A percentile compares a stretch with the other conserved stretches of the same genome.
Evolutionary conservation across 2,797 vertebrate genomes (phyloP).

Genomic region (Crax fasciolata): DNA sequence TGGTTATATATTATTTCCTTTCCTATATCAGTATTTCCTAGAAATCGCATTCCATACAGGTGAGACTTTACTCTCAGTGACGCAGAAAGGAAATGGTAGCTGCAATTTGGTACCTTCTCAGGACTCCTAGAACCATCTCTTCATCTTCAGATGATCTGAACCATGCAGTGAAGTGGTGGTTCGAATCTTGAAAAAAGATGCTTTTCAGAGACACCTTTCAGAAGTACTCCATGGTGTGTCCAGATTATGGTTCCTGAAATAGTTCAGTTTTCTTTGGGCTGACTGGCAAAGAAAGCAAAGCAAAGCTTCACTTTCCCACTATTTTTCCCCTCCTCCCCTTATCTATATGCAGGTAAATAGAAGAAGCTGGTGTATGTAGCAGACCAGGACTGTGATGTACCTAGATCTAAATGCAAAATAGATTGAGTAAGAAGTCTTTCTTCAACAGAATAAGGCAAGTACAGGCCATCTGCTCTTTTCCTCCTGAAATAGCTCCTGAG

Average conservation of each 20-base stretch:
- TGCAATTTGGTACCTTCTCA: background rate
- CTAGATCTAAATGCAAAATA: background rate
- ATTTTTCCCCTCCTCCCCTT: background rate
- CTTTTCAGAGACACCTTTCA: background rate
- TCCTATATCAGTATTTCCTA: background rate
- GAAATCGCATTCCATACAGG: background rate
- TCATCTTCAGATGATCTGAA: background rate
- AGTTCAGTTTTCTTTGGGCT: background rate
- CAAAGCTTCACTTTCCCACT: fast-evolving
- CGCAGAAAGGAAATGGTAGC: background rate
- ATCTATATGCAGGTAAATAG: background rate
- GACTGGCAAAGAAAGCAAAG: background rate
- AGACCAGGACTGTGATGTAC: background rate
- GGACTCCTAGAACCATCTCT: background rate
- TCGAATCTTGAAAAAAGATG: background rate
- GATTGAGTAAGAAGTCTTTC: background rate
- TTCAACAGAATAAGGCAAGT: background rate
- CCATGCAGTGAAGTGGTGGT: background rate
- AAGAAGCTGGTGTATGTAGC: background rate
- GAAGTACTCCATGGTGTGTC: background rate
- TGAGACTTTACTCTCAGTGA: background rate
- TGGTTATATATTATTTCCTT: background rate
- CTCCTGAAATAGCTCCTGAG: background rate
- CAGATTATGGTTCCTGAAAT: background rate
- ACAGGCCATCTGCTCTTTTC: background rate